Evolutionary conservation across 1,140 invertebrate genomes (phyloP).

Genomic region (Ceratoteleas bidentatus): DNA sequence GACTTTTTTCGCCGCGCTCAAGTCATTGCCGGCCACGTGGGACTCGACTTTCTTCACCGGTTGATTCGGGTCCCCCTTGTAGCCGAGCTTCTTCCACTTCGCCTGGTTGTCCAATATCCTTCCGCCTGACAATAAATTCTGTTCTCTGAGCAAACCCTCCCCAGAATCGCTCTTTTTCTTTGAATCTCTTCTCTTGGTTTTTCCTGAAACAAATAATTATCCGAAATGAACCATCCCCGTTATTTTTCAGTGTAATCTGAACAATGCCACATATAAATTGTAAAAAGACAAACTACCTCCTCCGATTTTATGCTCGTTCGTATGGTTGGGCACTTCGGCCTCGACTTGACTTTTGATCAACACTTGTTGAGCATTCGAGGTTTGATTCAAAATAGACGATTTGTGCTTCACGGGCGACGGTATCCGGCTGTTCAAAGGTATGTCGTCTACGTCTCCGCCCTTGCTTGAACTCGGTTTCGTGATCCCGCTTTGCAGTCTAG

Average conservation of each 20-base stretch:
- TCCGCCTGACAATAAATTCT: slow-evolving; percentile 79
- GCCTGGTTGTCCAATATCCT: slow-evolving; percentile 79
- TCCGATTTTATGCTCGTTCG: slow-evolving; percentile 80
- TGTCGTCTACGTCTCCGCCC: slow-evolving; percentile 78
- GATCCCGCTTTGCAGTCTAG: slow-evolving; percentile 67
- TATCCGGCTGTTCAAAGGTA: slow-evolving; percentile 80
- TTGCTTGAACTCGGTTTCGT: slow-evolving; percentile 75
- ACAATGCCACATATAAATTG: too few species aligned
- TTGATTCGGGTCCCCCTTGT: slow-evolving; percentile 73
- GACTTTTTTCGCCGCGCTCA: slow-evolving; percentile 73
- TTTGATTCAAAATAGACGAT: slow-evolving; percentile 72
- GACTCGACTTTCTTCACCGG: slow-evolving; percentile 73
- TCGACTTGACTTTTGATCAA: slow-evolving; percentile 74
- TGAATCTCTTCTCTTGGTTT: slow-evolving; percentile 82
- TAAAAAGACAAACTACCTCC: slow-evolving; percentile 78
- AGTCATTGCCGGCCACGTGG: slow-evolving; percentile 69
- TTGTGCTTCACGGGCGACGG: slow-evolving; percentile 79
- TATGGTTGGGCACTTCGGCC: slow-evolving; percentile 76
- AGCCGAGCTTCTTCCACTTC: slow-evolving; percentile 79
- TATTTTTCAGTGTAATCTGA: too few species aligned
- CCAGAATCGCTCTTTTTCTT: slow-evolving; percentile 81
- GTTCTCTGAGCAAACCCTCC: slow-evolving; percentile 78
- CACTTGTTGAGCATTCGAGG: slow-evolving; percentile 71
- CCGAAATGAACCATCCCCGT: too few species aligned
- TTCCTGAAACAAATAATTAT: slow-evolving; percentile 74